Evolutionary conservation across 2,888 invertebrate genomes (phyloP), one percentile per base, ranked within the genome.

Genomic region (Megamerina dolium): DNA sequence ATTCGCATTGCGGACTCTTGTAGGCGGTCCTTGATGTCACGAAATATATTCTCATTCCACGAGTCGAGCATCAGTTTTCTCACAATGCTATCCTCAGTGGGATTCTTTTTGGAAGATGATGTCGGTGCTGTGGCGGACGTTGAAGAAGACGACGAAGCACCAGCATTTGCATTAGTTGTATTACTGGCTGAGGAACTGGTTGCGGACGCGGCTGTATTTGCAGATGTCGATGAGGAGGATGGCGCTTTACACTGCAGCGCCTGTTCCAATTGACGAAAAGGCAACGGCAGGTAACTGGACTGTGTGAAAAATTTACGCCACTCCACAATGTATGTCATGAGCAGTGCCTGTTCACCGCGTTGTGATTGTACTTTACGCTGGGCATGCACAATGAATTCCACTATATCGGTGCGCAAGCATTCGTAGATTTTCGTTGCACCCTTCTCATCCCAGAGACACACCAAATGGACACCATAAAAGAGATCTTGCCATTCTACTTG

Each of bases 231-330:
- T 13, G 57, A 74, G 52, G 57, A 57, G 4, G 59, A 51, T 3
- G 60, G 46, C 6, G 63, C 62, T 45, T 85, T 86, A 17, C 84
- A 84, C 43, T 84, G 83, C 30, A 94, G 78, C 43, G 89, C 82
- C 52, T 83, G 83, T 74, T 96, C 95, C 55, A 97, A 75, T 66
- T 93, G 92, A 45, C 87, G 81, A 75, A 97, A 97, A 14, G 96
- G 96, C 55, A 93, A 87, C 2, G 96, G 96, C 60, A 97, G 76
- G 74, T 96, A 97, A 68, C 90, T 88, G 72, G 96, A 95, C 70
- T 99, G 97, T 4, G 93, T 90, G 68, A 95, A 96, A 75, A 96
- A 99, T 67, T 93, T 94, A 37, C 92, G 81, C 99, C 99, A 99
- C 73, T 99, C 97, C 5, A 86, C 82, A 57, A 97, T 97, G 69